Evolutionary conservation across 2,797 vertebrate species (phyloP).

Genomic region (Austrolebias charrua): DNA sequence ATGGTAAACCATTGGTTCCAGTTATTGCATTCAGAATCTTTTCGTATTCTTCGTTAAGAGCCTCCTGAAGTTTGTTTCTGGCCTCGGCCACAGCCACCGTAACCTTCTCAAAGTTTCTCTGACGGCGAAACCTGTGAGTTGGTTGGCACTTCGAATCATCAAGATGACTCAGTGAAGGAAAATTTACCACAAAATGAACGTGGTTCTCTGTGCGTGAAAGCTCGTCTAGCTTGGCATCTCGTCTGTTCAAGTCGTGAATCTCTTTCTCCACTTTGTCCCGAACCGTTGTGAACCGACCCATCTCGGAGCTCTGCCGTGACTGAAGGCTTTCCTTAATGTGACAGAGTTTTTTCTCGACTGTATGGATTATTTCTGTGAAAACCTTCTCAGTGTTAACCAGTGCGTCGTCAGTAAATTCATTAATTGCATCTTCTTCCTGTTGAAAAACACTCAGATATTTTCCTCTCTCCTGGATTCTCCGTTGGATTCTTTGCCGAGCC

Average conservation of each 20-base stretch:
- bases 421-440: slow-evolving; percentile 6
- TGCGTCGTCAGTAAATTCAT: not conserved
- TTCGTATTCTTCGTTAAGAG: slow-evolving; percentile 12
- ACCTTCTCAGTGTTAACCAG: slow-evolving; percentile 1
- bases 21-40: not conserved
- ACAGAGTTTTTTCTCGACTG: not conserved
- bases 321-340: slow-evolving; percentile 18
- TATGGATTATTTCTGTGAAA: slow-evolving; percentile 5
- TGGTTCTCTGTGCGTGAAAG: slow-evolving; percentile 29
- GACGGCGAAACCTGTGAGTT: not conserved
- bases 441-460: not conserved
- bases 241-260: slow-evolving; percentile 23
- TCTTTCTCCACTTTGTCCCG: slow-evolving; percentile 25
- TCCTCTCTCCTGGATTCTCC: slow-evolving; percentile 27
- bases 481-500: slow-evolving; percentile 4
- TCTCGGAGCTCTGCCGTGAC: slow-evolving; percentile 19
- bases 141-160: not conserved
- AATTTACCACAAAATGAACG: slow-evolving; percentile 16
- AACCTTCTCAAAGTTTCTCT: slow-evolving; percentile 23
- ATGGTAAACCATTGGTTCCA: rapidly evolving
- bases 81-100: slow-evolving; percentile 4
- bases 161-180: not conserved
- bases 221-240: slow-evolving; percentile 18
- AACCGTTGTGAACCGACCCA: not conserved
- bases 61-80: slow-evolving; percentile 13